Evolutionary conservation across 2,113 vertebrate genomes (phyloP).

Genomic region (Arizona elegans): DNA sequence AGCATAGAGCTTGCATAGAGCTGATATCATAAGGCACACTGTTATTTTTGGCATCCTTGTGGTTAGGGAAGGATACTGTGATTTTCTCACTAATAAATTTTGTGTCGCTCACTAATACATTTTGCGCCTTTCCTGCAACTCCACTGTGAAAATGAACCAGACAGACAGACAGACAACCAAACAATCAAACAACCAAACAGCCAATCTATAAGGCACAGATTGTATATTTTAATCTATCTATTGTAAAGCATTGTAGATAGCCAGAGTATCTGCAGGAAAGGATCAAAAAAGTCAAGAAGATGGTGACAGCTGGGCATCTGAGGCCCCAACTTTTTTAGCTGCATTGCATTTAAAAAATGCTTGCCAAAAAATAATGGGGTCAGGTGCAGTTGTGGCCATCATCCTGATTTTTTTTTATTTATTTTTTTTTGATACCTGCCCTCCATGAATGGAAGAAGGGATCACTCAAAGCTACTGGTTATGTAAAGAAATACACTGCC

Average conservation of each 20-base stretch:
- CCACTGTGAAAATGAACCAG: neutral
- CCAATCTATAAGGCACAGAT: neutral
- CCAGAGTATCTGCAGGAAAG: neutral
- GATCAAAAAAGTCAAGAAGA: neutral
- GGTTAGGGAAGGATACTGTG: neutral
- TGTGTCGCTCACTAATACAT: neutral
- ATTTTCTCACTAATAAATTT: neutral
- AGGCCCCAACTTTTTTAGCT: neutral
- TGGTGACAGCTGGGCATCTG: neutral
- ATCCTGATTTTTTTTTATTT: neutral
- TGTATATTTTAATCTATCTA: neutral
- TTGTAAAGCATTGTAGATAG: neutral
- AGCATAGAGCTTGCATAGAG: neutral
- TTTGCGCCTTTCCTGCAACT: neutral
- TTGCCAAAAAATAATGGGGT: neutral
- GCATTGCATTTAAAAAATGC: neutral
- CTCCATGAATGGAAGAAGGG: neutral
- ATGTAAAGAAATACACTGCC: neutral
- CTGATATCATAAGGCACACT: neutral
- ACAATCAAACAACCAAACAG: neutral
- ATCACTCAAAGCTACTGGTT: neutral
- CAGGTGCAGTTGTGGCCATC: neutral
- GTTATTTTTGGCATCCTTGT: neutral
- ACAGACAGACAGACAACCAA: neutral
- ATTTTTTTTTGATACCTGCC: neutral